These are phyloP conservation scores for Diadema setosum DNA, from an alignment of 35 echinoderm and acorn worm species.

Conservation along the genomic window DNA sequence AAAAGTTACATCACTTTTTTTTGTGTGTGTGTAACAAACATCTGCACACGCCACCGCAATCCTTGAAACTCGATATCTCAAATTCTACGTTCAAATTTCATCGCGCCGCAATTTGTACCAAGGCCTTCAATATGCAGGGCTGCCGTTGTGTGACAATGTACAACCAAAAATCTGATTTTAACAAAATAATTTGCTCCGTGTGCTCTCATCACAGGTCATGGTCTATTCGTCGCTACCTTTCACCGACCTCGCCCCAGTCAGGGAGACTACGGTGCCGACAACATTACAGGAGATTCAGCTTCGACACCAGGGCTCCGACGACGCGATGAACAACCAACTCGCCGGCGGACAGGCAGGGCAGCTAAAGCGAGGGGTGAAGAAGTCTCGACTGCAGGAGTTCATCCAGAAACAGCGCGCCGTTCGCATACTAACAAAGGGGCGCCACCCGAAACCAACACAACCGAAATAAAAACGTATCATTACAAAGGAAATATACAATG, in stretches of 20 bases:
- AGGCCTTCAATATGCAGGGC: too few species aligned
- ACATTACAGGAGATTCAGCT: conserved; percentile 88
- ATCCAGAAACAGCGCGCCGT: conserved; percentile 84
- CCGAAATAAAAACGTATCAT: not conserved
- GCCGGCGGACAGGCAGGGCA: conserved; percentile 18
- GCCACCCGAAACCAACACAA: conserved; percentile 13
- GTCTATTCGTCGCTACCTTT: conserved; percentile 96
- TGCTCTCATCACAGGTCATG: conserved; percentile 68
- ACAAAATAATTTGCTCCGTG: too few species aligned
- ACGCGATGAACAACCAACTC: conserved; percentile 33
- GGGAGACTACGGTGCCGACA: conserved; percentile 64
- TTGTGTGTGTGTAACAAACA: too few species aligned
- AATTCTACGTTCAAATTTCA: too few species aligned
- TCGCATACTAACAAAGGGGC: conserved; percentile 24
- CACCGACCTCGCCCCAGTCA: conserved; percentile 83
- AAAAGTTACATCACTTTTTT: too few species aligned
- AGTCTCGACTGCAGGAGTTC: conserved; percentile 66
- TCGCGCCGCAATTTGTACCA: too few species aligned
- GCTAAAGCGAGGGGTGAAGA: conserved; percentile 53
- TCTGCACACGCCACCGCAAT: too few species aligned
- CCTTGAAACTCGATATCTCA: too few species aligned
- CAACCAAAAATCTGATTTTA: too few species aligned
- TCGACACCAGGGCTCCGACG: conserved; percentile 64
- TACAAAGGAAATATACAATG: too few species aligned
- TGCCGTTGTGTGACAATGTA: too few species aligned